phyloP scores from a whole-genome alignment of 2,888 invertebrate species.

The Napeogenes sylphis region DNA sequence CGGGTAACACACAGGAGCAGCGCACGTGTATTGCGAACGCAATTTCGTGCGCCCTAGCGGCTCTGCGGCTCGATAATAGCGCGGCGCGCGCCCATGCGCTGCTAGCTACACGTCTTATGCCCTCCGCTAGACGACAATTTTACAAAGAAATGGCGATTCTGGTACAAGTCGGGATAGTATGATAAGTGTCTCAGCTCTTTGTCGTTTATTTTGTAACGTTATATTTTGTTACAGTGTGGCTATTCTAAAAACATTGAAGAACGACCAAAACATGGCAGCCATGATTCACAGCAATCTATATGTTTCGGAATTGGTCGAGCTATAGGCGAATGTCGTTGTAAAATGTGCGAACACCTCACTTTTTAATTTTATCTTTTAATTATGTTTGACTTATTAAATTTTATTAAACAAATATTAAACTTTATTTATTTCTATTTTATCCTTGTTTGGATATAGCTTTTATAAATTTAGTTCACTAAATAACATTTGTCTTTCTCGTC shows the following conservation, averaged over 20 bases:
- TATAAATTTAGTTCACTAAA: too few species aligned
- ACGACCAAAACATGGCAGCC: constrained; percentile 32
- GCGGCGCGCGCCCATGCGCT: constrained; percentile 59
- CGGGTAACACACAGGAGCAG: constrained; percentile 39
- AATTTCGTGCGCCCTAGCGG: constrained; percentile 53
- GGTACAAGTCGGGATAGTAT: constrained; percentile 34
- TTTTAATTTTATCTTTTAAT: constrained; percentile 29
- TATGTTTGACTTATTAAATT: too few species aligned
- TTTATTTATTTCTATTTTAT: too few species aligned
- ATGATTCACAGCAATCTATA: constrained; percentile 38
- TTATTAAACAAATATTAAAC: not conserved
- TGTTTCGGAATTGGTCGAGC: constrained; percentile 46
- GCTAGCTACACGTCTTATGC: constrained; percentile 47
- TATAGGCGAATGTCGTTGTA: constrained; percentile 51
- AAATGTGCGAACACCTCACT: constrained; percentile 42
- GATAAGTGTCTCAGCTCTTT: not conserved
- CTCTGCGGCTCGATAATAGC: constrained; percentile 56
- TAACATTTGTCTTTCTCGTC: too few species aligned
- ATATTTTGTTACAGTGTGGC: constrained; percentile 49
- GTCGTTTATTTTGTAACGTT: too few species aligned
- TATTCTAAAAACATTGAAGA: constrained; percentile 35
- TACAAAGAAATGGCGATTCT: constrained; percentile 55
- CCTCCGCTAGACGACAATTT: constrained; percentile 49
- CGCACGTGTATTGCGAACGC: constrained; percentile 41
- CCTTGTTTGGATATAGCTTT: too few species aligned